Conservation (phyloP, 2,797 vertebrate genomes). For the Jordanella pulchra region DNA sequence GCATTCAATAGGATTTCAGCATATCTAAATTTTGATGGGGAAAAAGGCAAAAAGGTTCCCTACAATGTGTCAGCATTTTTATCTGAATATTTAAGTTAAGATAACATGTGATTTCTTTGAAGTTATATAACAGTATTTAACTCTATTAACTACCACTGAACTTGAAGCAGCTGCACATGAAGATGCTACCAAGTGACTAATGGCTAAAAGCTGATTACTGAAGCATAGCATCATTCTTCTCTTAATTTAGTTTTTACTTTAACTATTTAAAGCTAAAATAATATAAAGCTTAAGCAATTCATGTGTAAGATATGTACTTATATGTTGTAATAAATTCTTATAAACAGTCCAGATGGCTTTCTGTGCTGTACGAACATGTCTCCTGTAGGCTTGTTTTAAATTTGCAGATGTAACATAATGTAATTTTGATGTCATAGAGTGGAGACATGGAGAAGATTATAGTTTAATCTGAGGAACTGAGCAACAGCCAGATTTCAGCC, state of each 20-base stretch:
- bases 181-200: background rate
- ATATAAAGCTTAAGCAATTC: background rate
- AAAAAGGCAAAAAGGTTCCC: background rate
- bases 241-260: background rate
- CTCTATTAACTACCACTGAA: background rate
- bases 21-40: background rate
- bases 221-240: background rate
- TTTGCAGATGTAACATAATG: constrained; percentile 45
- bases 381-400: constrained; percentile 32
- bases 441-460: constrained; percentile 36
- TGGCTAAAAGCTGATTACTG: background rate
- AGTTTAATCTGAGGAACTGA: constrained; percentile 40
- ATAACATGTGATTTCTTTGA: background rate
- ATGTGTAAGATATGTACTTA: background rate
- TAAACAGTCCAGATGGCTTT: constrained; percentile 28
- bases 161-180: background rate
- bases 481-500: constrained; percentile 43
- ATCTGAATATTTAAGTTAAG: background rate
- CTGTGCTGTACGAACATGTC: constrained; percentile 19
- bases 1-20: background rate
- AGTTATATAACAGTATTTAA: background rate
- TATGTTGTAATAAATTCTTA: constrained; percentile 22
- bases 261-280: background rate
- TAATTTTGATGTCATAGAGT: constrained; percentile 49
- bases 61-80: background rate